These are phyloP conservation scores for Takifugu ocellatus DNA, from an alignment of 2,797 vertebrate genomes.

Conservation along the genomic window DNA sequence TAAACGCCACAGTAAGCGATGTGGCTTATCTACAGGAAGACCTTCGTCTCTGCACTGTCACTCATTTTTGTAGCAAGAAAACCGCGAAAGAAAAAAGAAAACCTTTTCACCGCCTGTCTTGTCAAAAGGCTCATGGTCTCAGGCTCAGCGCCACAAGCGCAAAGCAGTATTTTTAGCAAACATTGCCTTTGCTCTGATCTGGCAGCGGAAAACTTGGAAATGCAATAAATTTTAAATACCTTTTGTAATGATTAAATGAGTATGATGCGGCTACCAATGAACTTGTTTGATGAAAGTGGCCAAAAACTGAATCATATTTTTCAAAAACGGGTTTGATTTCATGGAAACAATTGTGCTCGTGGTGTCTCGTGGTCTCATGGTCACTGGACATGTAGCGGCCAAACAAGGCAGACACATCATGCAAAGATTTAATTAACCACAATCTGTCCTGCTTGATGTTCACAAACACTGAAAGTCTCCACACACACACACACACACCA, in stretches of 20 bases:
- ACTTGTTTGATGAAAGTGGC: background rate
- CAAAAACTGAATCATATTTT: slow-evolving; percentile 12
- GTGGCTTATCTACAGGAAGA: slow-evolving; percentile 51
- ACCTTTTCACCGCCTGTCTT: background rate
- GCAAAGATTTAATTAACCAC: slow-evolving; percentile 21
- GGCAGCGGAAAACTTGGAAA: background rate
- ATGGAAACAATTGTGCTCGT: background rate
- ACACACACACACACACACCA: too few relatives aligned
- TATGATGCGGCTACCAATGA: background rate
- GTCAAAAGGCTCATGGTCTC: too few relatives aligned
- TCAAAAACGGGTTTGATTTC: slow-evolving; percentile 2
- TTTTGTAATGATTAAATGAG: background rate
- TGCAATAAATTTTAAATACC: background rate
- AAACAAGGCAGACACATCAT: slow-evolving; percentile 24
- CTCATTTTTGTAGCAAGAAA: slow-evolving; percentile 19
- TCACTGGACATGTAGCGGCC: slow-evolving; percentile 17
- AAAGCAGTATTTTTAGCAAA: background rate
- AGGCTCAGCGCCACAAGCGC: background rate
- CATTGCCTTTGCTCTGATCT: background rate
- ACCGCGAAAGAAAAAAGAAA: slow-evolving; percentile 22
- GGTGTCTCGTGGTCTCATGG: background rate
- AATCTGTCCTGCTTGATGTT: slow-evolving; percentile 12
- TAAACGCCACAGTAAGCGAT: too few relatives aligned
- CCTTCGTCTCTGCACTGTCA: slow-evolving; percentile 23
- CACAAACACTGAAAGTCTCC: background rate